Percentiles rank a stretch among this genome's conserved stretches.
These are phyloP conservation scores for Saimiri boliviensis DNA, from an alignment of 2,113 vertebrate genomes.

Conservation along the genomic window DNA sequence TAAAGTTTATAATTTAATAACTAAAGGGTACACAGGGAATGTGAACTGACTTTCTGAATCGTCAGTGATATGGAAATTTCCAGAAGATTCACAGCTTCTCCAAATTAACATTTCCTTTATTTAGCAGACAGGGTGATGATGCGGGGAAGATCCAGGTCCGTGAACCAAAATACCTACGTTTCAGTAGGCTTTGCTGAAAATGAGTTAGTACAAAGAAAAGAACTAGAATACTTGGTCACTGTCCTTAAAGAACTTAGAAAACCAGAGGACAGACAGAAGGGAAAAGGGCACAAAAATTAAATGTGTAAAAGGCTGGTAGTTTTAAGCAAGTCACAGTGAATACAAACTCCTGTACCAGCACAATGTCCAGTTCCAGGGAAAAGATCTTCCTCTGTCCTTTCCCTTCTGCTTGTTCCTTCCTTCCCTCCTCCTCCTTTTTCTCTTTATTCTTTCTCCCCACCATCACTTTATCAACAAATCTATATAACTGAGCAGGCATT, in stretches of 20 bases:
- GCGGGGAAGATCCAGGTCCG: not conserved
- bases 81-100: slow-evolving; percentile 60
- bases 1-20: slow-evolving; percentile 79
- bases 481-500: not conserved
- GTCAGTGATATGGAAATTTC: slow-evolving; percentile 70
- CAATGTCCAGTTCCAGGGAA: not conserved
- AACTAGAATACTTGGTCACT: not conserved
- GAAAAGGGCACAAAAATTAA: not conserved
- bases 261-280: not conserved
- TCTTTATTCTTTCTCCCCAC: not conserved
- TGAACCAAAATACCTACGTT: slow-evolving; percentile 39
- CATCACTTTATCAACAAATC: not conserved
- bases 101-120: slow-evolving; percentile 45
- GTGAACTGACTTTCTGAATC: slow-evolving; percentile 66
- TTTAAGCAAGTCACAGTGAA: not conserved
- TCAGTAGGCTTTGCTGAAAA: slow-evolving; percentile 29
- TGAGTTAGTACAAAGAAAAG: not conserved
- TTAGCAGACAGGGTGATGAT: slow-evolving; percentile 36
- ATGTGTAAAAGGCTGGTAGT: not conserved
- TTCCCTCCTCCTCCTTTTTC: not conserved
- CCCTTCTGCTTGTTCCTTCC: not conserved
- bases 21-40: slow-evolving; percentile 67
- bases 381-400: not conserved
- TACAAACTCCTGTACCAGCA: not conserved
- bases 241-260: slow-evolving; percentile 41